A percentile compares a stretch with the other conserved stretches of the same genome.
Evolutionary conservation across 1,140 invertebrate species (phyloP).

Genomic region (Caenorhabditis latens): DNA sequence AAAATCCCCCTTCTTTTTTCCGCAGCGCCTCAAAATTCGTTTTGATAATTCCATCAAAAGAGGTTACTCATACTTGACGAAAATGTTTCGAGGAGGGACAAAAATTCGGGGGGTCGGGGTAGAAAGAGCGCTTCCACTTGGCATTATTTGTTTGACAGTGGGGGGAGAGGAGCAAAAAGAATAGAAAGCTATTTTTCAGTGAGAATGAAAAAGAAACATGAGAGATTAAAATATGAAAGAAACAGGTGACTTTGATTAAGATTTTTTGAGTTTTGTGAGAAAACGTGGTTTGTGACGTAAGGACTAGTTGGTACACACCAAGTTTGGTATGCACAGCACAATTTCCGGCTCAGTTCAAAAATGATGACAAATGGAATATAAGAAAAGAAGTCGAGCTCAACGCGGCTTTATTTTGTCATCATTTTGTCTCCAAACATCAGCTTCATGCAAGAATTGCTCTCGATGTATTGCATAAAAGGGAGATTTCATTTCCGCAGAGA

Average conservation of each 20-base stretch:
- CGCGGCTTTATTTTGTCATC: not conserved
- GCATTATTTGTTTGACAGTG: slow-evolving; percentile 22
- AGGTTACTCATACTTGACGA: slow-evolving; percentile 47
- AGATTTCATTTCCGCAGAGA: not conserved
- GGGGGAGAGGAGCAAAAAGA: not conserved
- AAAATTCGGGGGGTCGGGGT: not conserved
- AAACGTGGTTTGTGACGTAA: not conserved
- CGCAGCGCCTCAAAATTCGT: not conserved
- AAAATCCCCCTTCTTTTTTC: not conserved
- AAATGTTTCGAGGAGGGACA: slow-evolving; percentile 23
- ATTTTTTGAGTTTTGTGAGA: not conserved
- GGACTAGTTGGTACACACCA: too few species aligned
- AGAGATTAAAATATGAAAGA: not conserved
- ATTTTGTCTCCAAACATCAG: not conserved
- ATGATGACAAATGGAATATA: not conserved
- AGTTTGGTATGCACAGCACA: too few species aligned
- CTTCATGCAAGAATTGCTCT: too few species aligned
- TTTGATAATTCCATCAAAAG: slow-evolving; percentile 18
- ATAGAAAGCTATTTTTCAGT: too few species aligned
- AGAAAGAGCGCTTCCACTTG: slow-evolving; percentile 10
- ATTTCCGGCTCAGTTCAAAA: not conserved
- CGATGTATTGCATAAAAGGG: too few species aligned
- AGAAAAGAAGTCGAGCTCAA: not conserved
- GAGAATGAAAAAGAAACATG: not conserved
- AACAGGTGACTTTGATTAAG: not conserved